Evolutionary conservation across 2,113 vertebrate species (phyloP).

Genomic region (Apteryx mantelli): DNA sequence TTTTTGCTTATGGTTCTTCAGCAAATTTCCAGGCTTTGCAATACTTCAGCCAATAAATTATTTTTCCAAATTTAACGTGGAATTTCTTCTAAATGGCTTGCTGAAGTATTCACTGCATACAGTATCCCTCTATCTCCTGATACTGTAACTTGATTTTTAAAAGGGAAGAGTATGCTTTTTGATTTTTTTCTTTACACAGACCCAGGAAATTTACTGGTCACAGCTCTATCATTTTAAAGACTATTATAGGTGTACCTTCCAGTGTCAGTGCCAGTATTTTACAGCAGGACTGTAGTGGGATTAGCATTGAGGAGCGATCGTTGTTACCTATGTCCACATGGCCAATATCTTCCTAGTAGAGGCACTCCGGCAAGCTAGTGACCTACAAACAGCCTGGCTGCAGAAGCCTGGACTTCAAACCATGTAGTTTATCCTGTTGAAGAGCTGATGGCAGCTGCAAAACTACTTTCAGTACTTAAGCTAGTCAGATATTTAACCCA

Average conservation of each 20-base stretch:
- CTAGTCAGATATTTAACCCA: not conserved
- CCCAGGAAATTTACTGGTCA: not conserved
- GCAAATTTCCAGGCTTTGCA: conserved; percentile 1
- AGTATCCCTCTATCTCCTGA: not conserved
- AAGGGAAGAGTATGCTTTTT: not conserved
- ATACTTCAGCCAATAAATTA: not conserved
- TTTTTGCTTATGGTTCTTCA: conserved; percentile 18
- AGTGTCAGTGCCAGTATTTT: not conserved
- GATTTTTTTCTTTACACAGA: not conserved
- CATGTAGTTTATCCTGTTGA: not conserved
- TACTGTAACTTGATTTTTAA: not conserved
- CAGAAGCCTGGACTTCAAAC: not conserved
- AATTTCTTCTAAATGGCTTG: conserved; percentile 31
- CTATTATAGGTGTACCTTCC: not conserved
- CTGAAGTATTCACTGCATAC: not conserved
- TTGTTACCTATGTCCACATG: not conserved
- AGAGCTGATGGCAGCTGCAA: not conserved
- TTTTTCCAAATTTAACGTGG: not conserved
- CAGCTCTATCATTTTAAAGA: not conserved
- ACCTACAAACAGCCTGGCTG: not conserved
- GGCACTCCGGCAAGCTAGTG: not conserved
- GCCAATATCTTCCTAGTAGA: not conserved
- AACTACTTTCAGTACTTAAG: not conserved
- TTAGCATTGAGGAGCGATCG: not conserved
- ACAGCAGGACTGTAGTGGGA: not conserved